A percentile compares a stretch with the other conserved stretches of the same genome.
Evolutionary conservation across 2,113 vertebrate species (phyloP).

Genomic region (Oryzias javanicus): DNA sequence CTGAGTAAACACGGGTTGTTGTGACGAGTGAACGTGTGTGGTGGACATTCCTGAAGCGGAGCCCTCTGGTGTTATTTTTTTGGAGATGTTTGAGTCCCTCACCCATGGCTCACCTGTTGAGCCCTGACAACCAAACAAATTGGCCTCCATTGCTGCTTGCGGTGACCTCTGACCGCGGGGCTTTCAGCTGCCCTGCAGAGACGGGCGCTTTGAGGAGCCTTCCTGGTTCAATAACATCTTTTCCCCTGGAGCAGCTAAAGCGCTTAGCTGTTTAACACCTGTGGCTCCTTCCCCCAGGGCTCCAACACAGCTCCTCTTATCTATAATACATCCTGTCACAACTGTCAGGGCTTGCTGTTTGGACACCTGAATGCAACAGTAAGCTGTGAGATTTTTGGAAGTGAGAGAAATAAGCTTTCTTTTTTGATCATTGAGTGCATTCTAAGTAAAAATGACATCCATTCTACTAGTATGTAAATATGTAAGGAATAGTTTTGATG

Average conservation of each 20-base stretch:
- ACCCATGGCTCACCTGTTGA: constrained; percentile 81
- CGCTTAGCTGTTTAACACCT: constrained; percentile 76
- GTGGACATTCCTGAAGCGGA: constrained; percentile 71
- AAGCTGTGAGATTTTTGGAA: neutral
- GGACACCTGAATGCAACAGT: constrained; percentile 32
- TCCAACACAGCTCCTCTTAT: constrained; percentile 47
- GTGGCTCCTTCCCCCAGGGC: constrained; percentile 60
- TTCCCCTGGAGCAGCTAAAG: constrained; percentile 60
- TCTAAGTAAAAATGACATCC: too few species aligned
- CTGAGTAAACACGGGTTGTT: constrained; percentile 69
- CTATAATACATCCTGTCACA: constrained; percentile 41
- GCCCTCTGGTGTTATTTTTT: constrained; percentile 65
- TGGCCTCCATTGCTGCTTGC: constrained; percentile 68
- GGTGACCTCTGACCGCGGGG: constrained; percentile 74
- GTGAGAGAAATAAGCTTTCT: neutral
- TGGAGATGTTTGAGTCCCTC: constrained; percentile 67
- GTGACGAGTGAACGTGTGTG: constrained; percentile 72
- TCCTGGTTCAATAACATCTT: constrained; percentile 76
- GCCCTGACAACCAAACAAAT: constrained; percentile 80
- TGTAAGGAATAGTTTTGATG: too few species aligned
- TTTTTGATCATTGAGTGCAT: too few species aligned
- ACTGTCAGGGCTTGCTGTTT: constrained; percentile 49
- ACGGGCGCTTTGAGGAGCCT: constrained; percentile 69
- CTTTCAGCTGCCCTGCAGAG: constrained; percentile 70
- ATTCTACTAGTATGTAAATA: too few species aligned